A percentile compares a stretch with the other conserved stretches of the same genome.
phyloP scores from a whole-genome alignment of 2,888 invertebrate species.

The Digitonthophagus gazella region DNA sequence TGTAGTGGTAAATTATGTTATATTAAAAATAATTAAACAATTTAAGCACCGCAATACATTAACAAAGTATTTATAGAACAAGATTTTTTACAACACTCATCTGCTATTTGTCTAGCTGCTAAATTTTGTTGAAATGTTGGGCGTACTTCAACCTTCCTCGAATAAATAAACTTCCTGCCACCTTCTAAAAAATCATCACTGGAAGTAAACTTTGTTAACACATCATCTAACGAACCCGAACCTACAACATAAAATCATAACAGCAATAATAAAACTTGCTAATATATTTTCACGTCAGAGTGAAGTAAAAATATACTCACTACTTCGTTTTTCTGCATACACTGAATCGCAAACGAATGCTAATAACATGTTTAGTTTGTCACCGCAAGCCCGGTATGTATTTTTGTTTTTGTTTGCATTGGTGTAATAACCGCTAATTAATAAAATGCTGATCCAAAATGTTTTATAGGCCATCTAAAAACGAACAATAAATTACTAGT shows the following conservation, averaged over 20 bases:
- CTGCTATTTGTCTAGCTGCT: constrained; percentile 17
- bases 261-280: too few relatives aligned
- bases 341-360: not conserved
- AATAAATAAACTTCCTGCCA: too few relatives aligned
- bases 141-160: too few relatives aligned
- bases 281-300: not conserved
- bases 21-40: too few relatives aligned
- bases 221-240: too few relatives aligned
- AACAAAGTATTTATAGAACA: constrained; percentile 15
- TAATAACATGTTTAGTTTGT: not conserved
- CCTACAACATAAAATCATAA: too few relatives aligned
- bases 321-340: not conserved
- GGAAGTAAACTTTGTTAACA: too few relatives aligned
- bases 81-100: constrained; percentile 21
- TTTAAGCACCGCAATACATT: constrained; percentile 21
- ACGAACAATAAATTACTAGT: not conserved
- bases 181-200: too few relatives aligned
- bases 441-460: not conserved
- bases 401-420: not conserved
- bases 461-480: not conserved
- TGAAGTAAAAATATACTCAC: not conserved
- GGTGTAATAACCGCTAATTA: not conserved
- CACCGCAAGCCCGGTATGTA: not conserved
- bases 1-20: too few relatives aligned
- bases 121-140: too few relatives aligned